These are phyloP conservation scores for Eueides isabella DNA, from an alignment of 1,140 invertebrate genomes.

Conservation along the genomic window DNA sequence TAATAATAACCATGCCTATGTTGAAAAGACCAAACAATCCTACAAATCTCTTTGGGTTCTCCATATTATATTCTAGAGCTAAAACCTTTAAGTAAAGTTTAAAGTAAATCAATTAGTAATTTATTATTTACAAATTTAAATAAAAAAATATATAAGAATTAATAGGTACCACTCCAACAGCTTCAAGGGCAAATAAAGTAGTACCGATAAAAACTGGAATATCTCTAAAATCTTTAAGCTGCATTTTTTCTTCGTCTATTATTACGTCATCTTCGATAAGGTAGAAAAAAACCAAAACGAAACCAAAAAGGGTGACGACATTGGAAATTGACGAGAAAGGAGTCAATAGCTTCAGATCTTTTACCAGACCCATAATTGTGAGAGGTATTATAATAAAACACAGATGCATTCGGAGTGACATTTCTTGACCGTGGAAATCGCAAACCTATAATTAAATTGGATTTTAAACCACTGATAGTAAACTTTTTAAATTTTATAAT, in stretches of 20 bases:
- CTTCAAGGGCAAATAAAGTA: slow-evolving; percentile 91
- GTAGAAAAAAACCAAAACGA: slow-evolving; percentile 88
- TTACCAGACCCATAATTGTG: slow-evolving; percentile 87
- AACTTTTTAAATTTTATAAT: too few relatives aligned
- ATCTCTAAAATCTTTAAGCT: slow-evolving; percentile 68
- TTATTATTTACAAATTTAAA: background rate
- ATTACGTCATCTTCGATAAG: slow-evolving; percentile 83
- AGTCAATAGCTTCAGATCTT: slow-evolving; percentile 88
- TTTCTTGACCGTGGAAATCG: slow-evolving; percentile 51
- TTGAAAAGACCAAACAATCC: slow-evolving; percentile 88
- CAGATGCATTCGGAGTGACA: slow-evolving; percentile 83
- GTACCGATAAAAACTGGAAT: slow-evolving; percentile 89
- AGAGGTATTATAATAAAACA: slow-evolving; percentile 86
- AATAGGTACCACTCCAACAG: slow-evolving; percentile 87
- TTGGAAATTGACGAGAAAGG: slow-evolving; percentile 90
- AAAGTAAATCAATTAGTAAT: background rate
- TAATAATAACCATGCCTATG: slow-evolving; percentile 87
- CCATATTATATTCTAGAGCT: slow-evolving; percentile 91
- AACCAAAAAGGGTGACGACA: slow-evolving; percentile 84
- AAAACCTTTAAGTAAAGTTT: slow-evolving; percentile 80
- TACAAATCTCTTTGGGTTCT: slow-evolving; percentile 85
- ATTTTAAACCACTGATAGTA: background rate
- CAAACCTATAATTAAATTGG: slow-evolving; percentile 48
- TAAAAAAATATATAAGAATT: background rate
- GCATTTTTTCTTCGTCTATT: slow-evolving; percentile 72